Conservation (phyloP, 2,797 vertebrate species). For the Sparidentex hasta region DNA sequence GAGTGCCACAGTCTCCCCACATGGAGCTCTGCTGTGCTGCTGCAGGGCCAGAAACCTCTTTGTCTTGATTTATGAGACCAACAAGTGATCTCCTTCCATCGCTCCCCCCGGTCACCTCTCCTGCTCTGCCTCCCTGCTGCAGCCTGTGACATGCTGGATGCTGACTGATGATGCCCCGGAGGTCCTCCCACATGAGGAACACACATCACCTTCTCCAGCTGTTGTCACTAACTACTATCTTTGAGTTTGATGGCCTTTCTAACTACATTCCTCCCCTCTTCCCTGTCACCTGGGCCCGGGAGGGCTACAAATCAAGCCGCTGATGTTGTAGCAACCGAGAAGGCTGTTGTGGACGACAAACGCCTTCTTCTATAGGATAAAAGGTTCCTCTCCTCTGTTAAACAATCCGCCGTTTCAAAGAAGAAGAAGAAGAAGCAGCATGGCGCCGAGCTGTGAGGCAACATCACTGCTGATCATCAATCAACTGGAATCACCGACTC, state of each 20-base stretch:
- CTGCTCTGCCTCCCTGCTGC: conserved; percentile 52
- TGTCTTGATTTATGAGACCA: conserved; percentile 75
- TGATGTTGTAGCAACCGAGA: conserved; percentile 74
- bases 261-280: conserved; percentile 79
- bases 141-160: conserved; percentile 68
- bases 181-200: conserved; percentile 60
- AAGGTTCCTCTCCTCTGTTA: conserved; percentile 39
- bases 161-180: conserved; percentile 81
- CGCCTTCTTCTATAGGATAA: conserved; percentile 59
- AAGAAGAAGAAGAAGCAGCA: conserved; percentile 35
- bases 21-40: conserved; percentile 40
- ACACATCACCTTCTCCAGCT: conserved; percentile 81
- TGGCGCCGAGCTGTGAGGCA: conserved; percentile 27
- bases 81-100: conserved; percentile 64
- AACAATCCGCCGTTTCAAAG: conserved; percentile 51
- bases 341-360: conserved; percentile 70
- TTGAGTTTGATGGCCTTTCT: conserved; percentile 81
- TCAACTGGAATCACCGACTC: conserved; percentile 29
- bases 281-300: conserved; percentile 76
- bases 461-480: conserved; percentile 51
- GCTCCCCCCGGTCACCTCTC: conserved; percentile 37
- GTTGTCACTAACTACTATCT: conserved; percentile 83
- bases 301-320: conserved; percentile 82
- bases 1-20: conserved; percentile 40
- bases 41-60: conserved; percentile 34